Evolutionary conservation across 53 echinoderm and acorn worm genomes (phyloP).

Genomic region (Astropecten irregularis): DNA sequence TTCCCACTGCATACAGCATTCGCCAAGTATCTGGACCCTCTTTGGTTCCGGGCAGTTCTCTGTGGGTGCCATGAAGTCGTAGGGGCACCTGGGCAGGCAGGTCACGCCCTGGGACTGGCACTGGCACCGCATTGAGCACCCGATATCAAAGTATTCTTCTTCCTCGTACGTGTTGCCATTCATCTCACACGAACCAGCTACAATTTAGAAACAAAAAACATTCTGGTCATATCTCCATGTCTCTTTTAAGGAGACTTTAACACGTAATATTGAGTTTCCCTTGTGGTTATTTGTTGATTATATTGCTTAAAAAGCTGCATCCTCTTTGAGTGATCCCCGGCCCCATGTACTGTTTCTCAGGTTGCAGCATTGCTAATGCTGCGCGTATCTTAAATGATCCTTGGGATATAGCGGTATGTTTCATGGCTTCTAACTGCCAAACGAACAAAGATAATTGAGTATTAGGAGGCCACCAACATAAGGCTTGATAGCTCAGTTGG

Average conservation of each 20-base stretch:
- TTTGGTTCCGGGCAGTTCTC: slow-evolving; percentile 79
- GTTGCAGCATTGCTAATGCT: too few relatives aligned
- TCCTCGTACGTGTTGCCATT: slow-evolving; percentile 97
- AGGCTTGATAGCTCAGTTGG: too few relatives aligned
- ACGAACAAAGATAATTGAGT: too few relatives aligned
- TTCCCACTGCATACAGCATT: slow-evolving; percentile 98
- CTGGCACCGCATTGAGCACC: slow-evolving; percentile 87
- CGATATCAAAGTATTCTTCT: slow-evolving; percentile 88
- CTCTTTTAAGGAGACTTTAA: neutral
- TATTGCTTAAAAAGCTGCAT: too few relatives aligned
- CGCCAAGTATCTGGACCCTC: slow-evolving; percentile 80
- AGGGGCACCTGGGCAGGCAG: slow-evolving; percentile 66
- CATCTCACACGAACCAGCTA: slow-evolving; percentile 90
- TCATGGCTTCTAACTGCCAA: too few relatives aligned
- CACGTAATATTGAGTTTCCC: too few relatives aligned
- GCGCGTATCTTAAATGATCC: too few relatives aligned
- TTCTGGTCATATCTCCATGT: neutral
- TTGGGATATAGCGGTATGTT: too few relatives aligned
- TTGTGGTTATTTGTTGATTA: too few relatives aligned
- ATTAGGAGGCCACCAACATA: too few relatives aligned
- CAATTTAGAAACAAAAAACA: neutral
- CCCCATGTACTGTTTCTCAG: too few relatives aligned
- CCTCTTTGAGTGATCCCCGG: too few relatives aligned
- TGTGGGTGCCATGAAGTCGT: slow-evolving; percentile 55
- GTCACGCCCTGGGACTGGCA: slow-evolving; percentile 48